phyloP scores from a whole-genome alignment of 2,113 vertebrate species.

The Coregonus clupeaformis region DNA sequence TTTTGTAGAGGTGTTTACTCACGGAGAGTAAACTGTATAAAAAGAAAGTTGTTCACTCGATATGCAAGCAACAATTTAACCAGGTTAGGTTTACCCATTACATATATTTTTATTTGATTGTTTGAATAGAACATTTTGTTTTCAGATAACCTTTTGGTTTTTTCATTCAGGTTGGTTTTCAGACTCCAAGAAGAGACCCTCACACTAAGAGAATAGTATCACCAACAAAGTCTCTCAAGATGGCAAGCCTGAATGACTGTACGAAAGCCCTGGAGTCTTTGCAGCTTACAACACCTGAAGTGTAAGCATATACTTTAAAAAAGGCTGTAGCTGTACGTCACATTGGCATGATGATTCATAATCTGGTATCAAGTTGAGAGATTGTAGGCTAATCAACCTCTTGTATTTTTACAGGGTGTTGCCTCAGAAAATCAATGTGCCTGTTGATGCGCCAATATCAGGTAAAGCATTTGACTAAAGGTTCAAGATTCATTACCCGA shows the following conservation, averaged over 20 bases:
- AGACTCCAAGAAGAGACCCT: conserved; percentile 89
- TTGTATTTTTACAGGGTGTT: conserved; percentile 44
- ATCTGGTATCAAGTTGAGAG: not conserved
- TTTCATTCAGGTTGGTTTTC: conserved; percentile 86
- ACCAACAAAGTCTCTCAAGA: conserved; percentile 66
- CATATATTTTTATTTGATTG: not conserved
- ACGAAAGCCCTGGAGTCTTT: conserved; percentile 41
- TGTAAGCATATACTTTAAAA: conserved; percentile 31
- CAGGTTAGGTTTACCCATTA: no score
- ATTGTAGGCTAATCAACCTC: not conserved
- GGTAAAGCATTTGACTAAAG: conserved; percentile 42
- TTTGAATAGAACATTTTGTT: no score
- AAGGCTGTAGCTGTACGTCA: not conserved
- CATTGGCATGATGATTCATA: not conserved
- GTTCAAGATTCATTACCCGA: no score
- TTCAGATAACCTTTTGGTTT: not conserved
- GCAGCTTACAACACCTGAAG: conserved; percentile 37
- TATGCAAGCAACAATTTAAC: no score
- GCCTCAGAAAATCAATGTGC: conserved; percentile 4
- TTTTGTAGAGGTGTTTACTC: no score
- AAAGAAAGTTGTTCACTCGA: no score
- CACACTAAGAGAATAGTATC: conserved; percentile 83
- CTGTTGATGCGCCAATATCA: conserved; percentile 28
- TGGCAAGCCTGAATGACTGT: conserved; percentile 60
- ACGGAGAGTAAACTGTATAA: no score